Percentiles rank a stretch among this genome's conserved stretches.
These are phyloP conservation scores for Horisme vitalbata DNA, from an alignment of 2,888 invertebrate species.

Conservation along the genomic window DNA sequence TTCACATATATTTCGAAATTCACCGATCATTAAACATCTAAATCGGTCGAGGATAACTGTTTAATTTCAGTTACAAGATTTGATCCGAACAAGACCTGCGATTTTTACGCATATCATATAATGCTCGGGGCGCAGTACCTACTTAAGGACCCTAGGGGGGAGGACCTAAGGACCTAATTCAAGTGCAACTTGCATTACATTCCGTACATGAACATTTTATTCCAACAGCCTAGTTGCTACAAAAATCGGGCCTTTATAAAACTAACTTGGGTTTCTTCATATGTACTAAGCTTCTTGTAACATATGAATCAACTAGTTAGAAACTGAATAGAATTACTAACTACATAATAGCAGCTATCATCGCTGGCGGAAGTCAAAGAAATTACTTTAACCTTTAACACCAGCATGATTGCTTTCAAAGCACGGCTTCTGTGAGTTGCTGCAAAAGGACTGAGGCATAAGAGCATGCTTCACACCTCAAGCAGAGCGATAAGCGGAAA, in stretches of 20 bases:
- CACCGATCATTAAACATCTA: too few relatives aligned
- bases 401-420: constrained; percentile 68
- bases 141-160: too few relatives aligned
- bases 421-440: constrained; percentile 55
- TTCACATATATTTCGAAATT: too few relatives aligned
- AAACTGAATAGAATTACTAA: constrained; percentile 12
- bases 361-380: constrained; percentile 56
- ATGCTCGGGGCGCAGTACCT: too few relatives aligned
- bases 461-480: neutral
- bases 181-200: too few relatives aligned
- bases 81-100: too few relatives aligned
- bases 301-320: constrained; percentile 12
- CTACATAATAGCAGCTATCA: constrained; percentile 29
- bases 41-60: too few relatives aligned
- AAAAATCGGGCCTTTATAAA: constrained; percentile 1
- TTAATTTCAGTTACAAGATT: too few relatives aligned
- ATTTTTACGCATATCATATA: too few relatives aligned
- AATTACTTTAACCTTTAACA: constrained; percentile 68
- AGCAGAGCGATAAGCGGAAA: constrained; percentile 10
- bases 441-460: constrained; percentile 47
- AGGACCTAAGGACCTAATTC: too few relatives aligned
- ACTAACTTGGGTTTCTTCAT: too few relatives aligned
- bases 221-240: constrained; percentile 21
- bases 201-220: too few relatives aligned
- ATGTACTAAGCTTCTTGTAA: neutral